A percentile compares a stretch with the other conserved stretches of the same genome.
Conservation (phyloP, 2,113 vertebrate genomes). For the Orientallactaga bullata region DNA sequence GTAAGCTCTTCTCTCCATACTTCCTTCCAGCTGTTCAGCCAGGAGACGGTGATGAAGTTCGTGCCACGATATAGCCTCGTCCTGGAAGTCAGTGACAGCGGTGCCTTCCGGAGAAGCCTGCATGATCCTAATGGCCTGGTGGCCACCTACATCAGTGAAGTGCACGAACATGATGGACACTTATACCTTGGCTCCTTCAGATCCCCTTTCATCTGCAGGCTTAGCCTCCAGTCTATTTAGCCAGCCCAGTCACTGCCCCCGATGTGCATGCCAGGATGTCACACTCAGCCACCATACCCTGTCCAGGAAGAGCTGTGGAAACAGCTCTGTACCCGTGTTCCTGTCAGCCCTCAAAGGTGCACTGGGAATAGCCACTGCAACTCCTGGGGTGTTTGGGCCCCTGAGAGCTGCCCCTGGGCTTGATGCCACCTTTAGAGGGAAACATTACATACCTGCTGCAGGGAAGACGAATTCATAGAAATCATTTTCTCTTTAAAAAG, state of each 20-base stretch:
- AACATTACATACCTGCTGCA: background rate
- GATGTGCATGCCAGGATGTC: background rate
- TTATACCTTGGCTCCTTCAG: conserved; percentile 97
- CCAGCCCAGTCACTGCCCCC: background rate
- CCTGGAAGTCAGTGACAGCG: conserved; percentile 94
- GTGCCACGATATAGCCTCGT: conserved; percentile 95
- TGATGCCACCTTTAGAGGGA: background rate
- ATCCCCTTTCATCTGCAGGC: conserved; percentile 92
- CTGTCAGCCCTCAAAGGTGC: background rate
- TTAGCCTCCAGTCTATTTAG: conserved; percentile 90
- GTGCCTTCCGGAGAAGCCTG: conserved; percentile 93
- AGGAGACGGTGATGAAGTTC: conserved; percentile 92
- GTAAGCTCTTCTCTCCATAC: conserved; percentile 26
- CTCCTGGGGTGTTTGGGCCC: no score
- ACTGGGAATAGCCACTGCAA: background rate
- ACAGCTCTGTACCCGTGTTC: background rate
- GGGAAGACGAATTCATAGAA: conserved; percentile 37
- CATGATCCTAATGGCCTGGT: conserved; percentile 94
- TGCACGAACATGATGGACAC: conserved; percentile 91
- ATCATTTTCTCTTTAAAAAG: conserved; percentile 35
- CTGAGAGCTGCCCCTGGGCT: background rate
- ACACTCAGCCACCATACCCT: background rate
- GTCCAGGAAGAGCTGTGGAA: conserved; percentile 33
- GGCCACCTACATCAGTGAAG: conserved; percentile 92
- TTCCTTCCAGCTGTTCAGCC: conserved; percentile 92